Evolutionary conservation across 2,888 invertebrate species (phyloP).

Genomic region (Aphrophora alni): DNA sequence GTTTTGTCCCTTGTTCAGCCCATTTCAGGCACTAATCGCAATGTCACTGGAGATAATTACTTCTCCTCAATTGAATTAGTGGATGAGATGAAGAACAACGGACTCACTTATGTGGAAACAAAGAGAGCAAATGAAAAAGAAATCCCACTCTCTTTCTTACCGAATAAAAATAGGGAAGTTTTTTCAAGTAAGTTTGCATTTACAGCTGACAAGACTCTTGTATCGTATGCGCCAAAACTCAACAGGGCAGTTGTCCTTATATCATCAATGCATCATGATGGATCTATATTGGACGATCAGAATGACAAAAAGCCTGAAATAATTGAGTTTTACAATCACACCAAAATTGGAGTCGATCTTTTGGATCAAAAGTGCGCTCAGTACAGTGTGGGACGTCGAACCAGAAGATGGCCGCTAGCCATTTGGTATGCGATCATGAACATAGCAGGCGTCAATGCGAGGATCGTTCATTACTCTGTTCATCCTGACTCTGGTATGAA

Average conservation of each 20-base stretch:
- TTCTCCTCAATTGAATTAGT: conserved; percentile 19
- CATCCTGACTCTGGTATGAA: not conserved
- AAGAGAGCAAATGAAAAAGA: conserved; percentile 22
- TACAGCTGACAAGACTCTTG: conserved; percentile 22
- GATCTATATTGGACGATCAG: not conserved
- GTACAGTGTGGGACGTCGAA: not conserved
- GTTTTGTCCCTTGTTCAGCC: conserved; percentile 22
- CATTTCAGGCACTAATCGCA: conserved; percentile 9
- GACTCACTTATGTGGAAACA: conserved; percentile 26
- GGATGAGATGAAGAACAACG: not conserved
- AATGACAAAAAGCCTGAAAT: conserved; percentile 16
- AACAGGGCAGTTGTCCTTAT: no score
- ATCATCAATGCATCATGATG: not conserved
- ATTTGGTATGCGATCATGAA: conserved; percentile 22
- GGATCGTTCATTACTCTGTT: not conserved
- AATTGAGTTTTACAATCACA: conserved; percentile 17
- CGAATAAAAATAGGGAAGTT: conserved; percentile 17
- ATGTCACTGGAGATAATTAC: conserved; percentile 25
- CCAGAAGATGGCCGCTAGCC: not conserved
- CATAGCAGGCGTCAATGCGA: conserved; percentile 17
- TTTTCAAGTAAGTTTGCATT: conserved; percentile 23
- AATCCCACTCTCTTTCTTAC: conserved; percentile 20
- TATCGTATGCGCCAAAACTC: conserved; percentile 19
- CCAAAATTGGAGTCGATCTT: not conserved
- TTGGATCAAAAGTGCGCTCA: conserved; percentile 25